Base-by-base conservation (phyloP, 2,797 vertebrate genomes). In the Hyperoplus immaculatus region DNA sequence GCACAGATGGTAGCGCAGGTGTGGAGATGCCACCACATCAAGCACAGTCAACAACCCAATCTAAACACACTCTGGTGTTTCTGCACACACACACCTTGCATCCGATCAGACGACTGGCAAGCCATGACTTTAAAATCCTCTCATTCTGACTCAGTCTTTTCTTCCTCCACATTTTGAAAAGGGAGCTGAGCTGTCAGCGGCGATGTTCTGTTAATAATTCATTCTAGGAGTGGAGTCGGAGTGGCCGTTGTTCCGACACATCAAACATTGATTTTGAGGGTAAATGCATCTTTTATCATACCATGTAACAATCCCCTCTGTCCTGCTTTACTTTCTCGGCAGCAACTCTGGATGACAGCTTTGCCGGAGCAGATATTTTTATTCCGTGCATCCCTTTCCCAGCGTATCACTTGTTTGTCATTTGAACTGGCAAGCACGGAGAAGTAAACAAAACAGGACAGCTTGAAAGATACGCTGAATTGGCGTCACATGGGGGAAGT, bases 1-100 rank as follows among this genome's bases (percentile, higher is more conserved):
- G 90, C 89, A 92, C 94, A 95, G 95, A 95, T 95, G 94, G 94
- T 88, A 86, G 90, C 88, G 54, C 94, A 95, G 95, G 93, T 95
- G 94, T 91, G 80, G 81, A 81, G 90, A 89, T 91, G 90, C 93
- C 94, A 93, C 88, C 88, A 90, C 90, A 94, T 94, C 93, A 93
- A 92, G 90, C 90, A 87, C 81, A 88, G 92, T 89, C 90, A 92
- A 91, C 88, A 84, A 43, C 87, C 81, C 86, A 82, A 87, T 93
- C 92, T 91, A 92, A 93, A 91, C 87, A 88, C 87, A 77, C 89
- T 85, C 78, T 76, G 59, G 75, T 75, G 79, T 80, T 69, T 62
- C 36, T 75, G 73, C 68, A 71, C 18, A 47, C 53, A 56, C 69
- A 64, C 57, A 69, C 57, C 72, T 70, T 72, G 12, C 74, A 75